A percentile compares a stretch with the other conserved stretches of the same genome.
These are phyloP conservation scores for Diadema setosum DNA, from an alignment of 35 echinoderm and acorn worm genomes.

Conservation along the genomic window DNA sequence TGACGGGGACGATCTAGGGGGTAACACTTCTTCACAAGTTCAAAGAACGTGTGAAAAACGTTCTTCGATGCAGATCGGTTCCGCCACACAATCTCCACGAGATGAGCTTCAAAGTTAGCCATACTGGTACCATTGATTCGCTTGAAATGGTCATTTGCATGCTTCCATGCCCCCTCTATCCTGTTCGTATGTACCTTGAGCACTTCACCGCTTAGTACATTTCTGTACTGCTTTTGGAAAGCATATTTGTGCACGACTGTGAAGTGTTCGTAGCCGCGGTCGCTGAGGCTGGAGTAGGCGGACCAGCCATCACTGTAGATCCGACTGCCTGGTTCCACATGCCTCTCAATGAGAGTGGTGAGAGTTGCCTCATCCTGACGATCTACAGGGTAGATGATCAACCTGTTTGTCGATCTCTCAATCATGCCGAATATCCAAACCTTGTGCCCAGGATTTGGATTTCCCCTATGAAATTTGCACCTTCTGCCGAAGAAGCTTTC, in stretches of 20 bases:
- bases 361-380: neutral
- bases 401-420: neutral
- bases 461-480: neutral
- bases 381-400: neutral
- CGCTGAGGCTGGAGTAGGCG: neutral
- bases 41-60: neutral
- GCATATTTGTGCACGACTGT: neutral
- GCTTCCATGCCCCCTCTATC: neutral
- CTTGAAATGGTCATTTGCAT: neutral
- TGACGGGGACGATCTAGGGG: neutral
- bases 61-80: neutral
- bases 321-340: neutral
- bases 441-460: neutral
- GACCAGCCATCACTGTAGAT: slow-evolving; percentile 3
- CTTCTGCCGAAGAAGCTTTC: slow-evolving; percentile 1
- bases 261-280: neutral
- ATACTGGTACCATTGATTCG: neutral
- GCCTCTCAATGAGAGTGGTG: neutral
- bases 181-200: neutral
- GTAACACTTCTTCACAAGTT: neutral
- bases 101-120: neutral
- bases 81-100: neutral
- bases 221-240: neutral
- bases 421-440: neutral
- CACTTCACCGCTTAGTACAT: neutral